phyloP scores from a whole-genome alignment of 2,888 invertebrate genomes.

The Diaperis boleti region DNA sequence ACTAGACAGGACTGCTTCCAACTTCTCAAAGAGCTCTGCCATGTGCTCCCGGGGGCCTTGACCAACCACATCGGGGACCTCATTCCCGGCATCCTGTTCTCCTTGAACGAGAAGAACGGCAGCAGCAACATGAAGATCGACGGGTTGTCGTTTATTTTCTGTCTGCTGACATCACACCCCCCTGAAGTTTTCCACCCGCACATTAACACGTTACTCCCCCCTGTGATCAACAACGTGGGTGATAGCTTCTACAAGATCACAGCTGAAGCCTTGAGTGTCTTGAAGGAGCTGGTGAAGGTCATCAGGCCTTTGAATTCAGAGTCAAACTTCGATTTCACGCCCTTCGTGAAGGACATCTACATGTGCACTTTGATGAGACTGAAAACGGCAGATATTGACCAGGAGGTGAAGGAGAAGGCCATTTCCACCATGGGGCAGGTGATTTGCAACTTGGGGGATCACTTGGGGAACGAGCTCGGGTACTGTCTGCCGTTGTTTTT shows the following conservation, averaged over 20 bases:
- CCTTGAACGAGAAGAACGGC: constrained; percentile 91
- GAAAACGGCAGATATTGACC: constrained; percentile 96
- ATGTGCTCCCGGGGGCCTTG: constrained; percentile 90
- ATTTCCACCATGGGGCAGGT: constrained; percentile 98
- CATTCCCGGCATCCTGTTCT: constrained; percentile 90
- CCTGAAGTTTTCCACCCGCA: constrained; percentile 85
- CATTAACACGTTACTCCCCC: constrained; percentile 82
- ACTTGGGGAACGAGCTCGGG: constrained; percentile 81
- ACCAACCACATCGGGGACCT: constrained; percentile 79
- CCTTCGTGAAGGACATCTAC: constrained; percentile 86
- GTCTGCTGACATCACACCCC: constrained; percentile 83
- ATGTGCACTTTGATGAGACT: constrained; percentile 86
- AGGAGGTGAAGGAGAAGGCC: constrained; percentile 98
- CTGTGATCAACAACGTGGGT: constrained; percentile 89
- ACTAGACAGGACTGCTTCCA: constrained; percentile 93
- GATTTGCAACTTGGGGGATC: constrained; percentile 91
- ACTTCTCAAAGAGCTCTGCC: constrained; percentile 89
- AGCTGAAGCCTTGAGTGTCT: constrained; percentile 92
- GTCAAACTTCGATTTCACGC: constrained; percentile 78
- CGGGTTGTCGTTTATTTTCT: constrained; percentile 91
- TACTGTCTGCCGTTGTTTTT: constrained; percentile 94
- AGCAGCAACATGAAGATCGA: constrained; percentile 99
- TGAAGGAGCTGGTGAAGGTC: constrained; percentile 94
- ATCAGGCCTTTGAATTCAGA: constrained; percentile 83
- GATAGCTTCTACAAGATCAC: constrained; percentile 99